Conservation (phyloP, 2,113 vertebrate genomes). For the Protobothrops flavoviridis region DNA sequence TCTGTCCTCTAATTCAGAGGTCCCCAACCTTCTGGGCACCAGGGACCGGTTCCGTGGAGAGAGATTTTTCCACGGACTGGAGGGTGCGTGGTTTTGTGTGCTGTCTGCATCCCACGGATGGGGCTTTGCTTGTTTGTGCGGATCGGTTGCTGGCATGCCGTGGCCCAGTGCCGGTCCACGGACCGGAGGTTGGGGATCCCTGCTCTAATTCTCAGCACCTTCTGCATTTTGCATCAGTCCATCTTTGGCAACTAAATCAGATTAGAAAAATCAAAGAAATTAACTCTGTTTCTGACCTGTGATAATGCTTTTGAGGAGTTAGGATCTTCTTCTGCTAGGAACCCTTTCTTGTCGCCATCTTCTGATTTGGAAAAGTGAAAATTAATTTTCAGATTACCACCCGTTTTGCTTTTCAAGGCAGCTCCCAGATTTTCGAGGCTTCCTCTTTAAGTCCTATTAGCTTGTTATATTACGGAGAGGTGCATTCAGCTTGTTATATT, state of each 20-base stretch:
- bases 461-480: neutral
- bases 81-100: no score
- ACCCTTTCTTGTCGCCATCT: neutral
- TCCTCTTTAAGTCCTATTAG: neutral
- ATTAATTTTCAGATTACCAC: neutral
- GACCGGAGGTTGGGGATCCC: no score
- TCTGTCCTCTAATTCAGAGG: neutral
- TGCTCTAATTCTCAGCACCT: neutral
- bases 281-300: neutral
- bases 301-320: neutral
- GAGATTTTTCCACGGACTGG: no score
- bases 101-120: no score
- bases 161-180: fast-evolving
- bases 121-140: no score
- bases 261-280: neutral
- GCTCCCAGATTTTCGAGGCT: neutral
- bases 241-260: neutral
- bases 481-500: neutral
- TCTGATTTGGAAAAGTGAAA: neutral
- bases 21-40: no score
- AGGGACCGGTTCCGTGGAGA: no score
- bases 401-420: neutral
- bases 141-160: no score
- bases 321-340: neutral
- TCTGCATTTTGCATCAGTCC: neutral